phyloP scores from a whole-genome alignment of 2,113 vertebrate species.

The Numenius arquata region DNA sequence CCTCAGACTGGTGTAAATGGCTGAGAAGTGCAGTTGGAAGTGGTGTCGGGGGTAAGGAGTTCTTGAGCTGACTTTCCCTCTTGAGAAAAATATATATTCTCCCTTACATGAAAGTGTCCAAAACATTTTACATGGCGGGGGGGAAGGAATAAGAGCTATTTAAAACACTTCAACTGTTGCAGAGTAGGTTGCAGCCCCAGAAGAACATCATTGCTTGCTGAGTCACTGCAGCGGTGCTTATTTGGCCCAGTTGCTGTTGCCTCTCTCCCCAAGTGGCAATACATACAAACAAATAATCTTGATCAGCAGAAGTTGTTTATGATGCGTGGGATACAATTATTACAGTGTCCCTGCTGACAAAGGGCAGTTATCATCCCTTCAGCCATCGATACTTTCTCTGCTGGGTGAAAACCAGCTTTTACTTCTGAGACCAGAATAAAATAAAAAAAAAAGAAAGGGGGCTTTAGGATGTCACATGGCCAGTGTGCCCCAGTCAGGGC shows the following conservation, averaged over 20 bases:
- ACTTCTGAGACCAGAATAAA: background rate
- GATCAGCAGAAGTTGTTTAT: background rate
- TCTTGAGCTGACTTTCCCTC: background rate
- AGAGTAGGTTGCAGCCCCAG: background rate
- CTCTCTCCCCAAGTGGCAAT: background rate
- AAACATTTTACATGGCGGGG: background rate
- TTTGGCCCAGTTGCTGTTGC: background rate
- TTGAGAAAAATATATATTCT: background rate
- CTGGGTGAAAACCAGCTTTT: background rate
- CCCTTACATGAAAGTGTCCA: background rate
- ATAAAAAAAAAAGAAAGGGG: background rate
- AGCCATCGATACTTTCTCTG: conserved; percentile 6
- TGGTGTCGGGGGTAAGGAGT: background rate
- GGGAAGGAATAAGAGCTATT: background rate
- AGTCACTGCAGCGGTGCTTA: background rate
- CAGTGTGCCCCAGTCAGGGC: background rate
- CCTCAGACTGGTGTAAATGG: background rate
- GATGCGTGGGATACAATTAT: background rate
- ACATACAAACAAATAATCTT: background rate
- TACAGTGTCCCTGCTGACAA: background rate
- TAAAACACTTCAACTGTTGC: background rate
- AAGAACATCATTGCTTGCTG: background rate
- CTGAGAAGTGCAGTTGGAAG: background rate
- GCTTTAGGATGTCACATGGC: background rate
- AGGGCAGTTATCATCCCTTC: background rate